phyloP scores from a whole-genome alignment of 2,888 invertebrate species.

The Tuta absoluta region DNA sequence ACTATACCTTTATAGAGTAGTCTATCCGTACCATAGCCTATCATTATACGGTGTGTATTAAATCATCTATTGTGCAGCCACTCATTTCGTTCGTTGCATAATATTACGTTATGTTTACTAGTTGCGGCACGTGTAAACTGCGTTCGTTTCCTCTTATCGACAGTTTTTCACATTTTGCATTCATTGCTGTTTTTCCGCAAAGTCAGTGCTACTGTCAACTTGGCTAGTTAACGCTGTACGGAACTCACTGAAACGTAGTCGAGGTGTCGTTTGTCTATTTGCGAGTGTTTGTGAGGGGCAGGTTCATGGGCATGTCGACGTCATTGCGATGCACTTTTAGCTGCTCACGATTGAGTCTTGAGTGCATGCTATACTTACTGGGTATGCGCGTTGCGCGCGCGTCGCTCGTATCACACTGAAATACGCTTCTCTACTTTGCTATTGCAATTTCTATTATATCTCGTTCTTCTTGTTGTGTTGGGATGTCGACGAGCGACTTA shows the following conservation, averaged over 20 bases:
- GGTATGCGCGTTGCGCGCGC: slow-evolving; percentile 40
- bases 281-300: slow-evolving; percentile 30
- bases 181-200: slow-evolving; percentile 38
- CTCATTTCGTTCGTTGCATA: slow-evolving; percentile 56
- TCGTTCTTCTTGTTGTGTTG: neutral
- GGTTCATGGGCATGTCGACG: slow-evolving; percentile 52
- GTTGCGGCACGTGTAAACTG: slow-evolving; percentile 59
- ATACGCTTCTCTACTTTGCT: neutral
- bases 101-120: slow-evolving; percentile 57
- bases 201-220: neutral
- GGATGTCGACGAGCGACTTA: no score
- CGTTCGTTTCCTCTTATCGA: slow-evolving; percentile 23
- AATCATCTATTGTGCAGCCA: slow-evolving; percentile 24
- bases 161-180: slow-evolving; percentile 24
- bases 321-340: slow-evolving; percentile 52
- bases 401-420: slow-evolving; percentile 20
- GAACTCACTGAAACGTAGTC: neutral
- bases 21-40: neutral
- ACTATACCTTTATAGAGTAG: no score
- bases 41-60: slow-evolving; percentile 8
- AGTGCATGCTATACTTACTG: slow-evolving; percentile 27
- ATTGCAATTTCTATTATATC: neutral
- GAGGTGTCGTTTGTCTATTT: neutral
- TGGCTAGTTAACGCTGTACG: neutral
- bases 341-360: slow-evolving; percentile 32